Conservation (phyloP, 2,888 invertebrate species). For the Smittia sp. region DNA sequence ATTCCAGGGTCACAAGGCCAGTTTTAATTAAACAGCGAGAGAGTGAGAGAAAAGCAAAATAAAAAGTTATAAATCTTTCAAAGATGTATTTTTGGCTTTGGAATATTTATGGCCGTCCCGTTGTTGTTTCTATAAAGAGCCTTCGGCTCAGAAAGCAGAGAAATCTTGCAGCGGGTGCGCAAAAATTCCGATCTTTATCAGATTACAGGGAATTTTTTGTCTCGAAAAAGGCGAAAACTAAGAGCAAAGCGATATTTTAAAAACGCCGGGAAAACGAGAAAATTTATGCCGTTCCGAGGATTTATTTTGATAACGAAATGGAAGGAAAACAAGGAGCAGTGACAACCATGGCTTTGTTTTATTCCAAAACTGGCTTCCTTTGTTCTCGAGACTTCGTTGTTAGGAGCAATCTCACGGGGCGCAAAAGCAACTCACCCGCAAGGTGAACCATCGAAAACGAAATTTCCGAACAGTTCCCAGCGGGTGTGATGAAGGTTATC, state of each 20-base stretch:
- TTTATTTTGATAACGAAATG: constrained; percentile 25
- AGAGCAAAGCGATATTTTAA: constrained; percentile 19
- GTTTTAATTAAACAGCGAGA: constrained; percentile 30
- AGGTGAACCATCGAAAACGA: neutral
- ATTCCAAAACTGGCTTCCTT: neutral
- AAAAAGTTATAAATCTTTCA: constrained; percentile 37
- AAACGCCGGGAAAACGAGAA: neutral
- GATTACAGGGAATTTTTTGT: neutral
- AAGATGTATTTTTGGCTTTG: neutral
- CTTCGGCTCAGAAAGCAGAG: neutral
- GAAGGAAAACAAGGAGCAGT: constrained; percentile 15
- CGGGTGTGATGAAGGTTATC: constrained; percentile 11
- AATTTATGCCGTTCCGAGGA: constrained; percentile 4
- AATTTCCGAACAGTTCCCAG: neutral
- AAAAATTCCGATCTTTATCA: constrained; percentile 39
- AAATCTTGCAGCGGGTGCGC: constrained; percentile 14
- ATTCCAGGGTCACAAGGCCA: constrained; percentile 21
- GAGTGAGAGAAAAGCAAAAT: neutral
- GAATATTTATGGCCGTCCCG: constrained; percentile 19
- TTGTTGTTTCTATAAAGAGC: neutral
- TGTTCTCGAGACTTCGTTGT: neutral
- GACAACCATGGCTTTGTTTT: neutral
- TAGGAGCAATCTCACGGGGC: neutral
- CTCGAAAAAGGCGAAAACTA: neutral
- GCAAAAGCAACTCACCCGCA: neutral